Base-by-base conservation (phyloP, 2,888 invertebrate genomes). In the Dugesia japonica region DNA sequence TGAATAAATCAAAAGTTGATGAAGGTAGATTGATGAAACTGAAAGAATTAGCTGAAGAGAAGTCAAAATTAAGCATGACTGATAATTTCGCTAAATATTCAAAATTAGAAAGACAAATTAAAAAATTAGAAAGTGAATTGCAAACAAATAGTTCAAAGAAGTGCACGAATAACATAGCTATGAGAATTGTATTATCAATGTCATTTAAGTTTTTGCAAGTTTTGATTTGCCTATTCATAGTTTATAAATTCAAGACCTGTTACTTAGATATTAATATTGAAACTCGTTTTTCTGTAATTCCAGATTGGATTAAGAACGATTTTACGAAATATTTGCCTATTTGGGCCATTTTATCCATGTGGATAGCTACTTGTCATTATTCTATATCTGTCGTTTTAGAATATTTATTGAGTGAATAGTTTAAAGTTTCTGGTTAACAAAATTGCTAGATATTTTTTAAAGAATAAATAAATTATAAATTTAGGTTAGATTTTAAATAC, bases 1-100 rank as follows among this genome's bases (percentile, higher is more conserved):
- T 90, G 15, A 85, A 88, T 4, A 85, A 87, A 71, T 94, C 94
- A 85, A 83, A 88, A 80, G 80, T 81, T 73, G 84, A 82, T 26
- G 84, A 85, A 76, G 87, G 86, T 42, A 81, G 81, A 82, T 87
- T 87, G 81, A 87, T 88, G 79, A 90, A 31, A 42, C 74, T 33
- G 9, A 28, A 38, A 74, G 56, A 28, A 26, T 38, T 20, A 23
- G 4, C 28, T 38, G 27, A 28, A 28, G 20, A 56, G 56, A 56
- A 56, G 17, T 56, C 56, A n/a, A 23, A 56, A 23, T 56, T 56
- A 23, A 20, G 7, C 7, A 56, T 56, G 56, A 56, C 20, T 4
- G 56, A 56, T 7, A 56, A 56, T 56, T 56, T 56, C n/a, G 56
- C 56, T 4, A 56, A 56, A 56, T 56, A 56, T 56, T 56, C 56